A percentile compares a stretch with the other conserved stretches of the same genome.
These are phyloP conservation scores for Trichechus manatus DNA, from an alignment of 2,113 vertebrate species.

Conservation along the genomic window DNA sequence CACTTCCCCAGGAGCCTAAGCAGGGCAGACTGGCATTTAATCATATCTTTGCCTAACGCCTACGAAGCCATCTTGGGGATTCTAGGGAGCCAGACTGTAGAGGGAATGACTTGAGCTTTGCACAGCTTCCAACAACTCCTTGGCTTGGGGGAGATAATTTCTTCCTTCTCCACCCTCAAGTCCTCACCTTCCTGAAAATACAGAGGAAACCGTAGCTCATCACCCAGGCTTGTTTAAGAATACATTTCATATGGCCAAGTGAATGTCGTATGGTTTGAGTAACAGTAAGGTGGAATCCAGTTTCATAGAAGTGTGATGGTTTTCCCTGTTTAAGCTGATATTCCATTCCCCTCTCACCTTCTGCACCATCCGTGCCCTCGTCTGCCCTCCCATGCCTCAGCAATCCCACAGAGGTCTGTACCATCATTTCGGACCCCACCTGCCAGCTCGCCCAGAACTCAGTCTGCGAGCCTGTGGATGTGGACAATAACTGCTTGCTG, in stretches of 20 bases:
- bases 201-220: neutral
- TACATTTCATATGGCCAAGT: neutral
- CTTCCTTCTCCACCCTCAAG: neutral
- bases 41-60: neutral
- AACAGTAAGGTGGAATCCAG: neutral
- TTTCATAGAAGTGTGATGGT: neutral
- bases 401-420: constrained; percentile 94
- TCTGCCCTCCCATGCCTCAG: constrained; percentile 79
- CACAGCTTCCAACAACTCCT: neutral
- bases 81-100: neutral
- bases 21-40: neutral
- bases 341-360: neutral
- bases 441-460: constrained; percentile 89
- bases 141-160: neutral
- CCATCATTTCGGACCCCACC: constrained; percentile 91
- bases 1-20: neutral
- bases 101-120: neutral
- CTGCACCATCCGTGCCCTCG: rapidly evolving
- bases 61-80: neutral
- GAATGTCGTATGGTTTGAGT: neutral
- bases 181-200: neutral
- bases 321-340: neutral
- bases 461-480: constrained; percentile 88
- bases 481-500: constrained; percentile 88
- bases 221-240: neutral